Base-by-base conservation (phyloP, 1,140 invertebrate species). In the Drosophila hydei region DNA sequence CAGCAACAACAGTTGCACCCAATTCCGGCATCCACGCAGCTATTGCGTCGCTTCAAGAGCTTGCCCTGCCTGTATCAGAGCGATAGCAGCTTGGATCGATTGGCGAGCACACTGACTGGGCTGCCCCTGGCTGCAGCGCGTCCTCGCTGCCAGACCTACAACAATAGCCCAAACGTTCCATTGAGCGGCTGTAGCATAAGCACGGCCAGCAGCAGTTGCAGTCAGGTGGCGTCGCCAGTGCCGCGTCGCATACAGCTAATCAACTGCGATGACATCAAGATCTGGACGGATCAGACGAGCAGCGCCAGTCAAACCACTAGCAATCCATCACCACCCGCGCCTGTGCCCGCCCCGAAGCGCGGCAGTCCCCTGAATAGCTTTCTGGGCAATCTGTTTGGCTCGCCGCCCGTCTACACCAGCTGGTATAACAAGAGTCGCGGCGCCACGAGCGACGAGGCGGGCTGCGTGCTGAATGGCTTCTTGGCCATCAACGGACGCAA, bases 401-500 rank as follows among this genome's bases (percentile, higher is more conserved):
- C 87, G 0, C 73, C 83, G 8, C 80, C 90, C 0, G 33, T 72
- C 0, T 91, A 91, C 11, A 90, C 89, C 18, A 84, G 73, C 30
- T 91, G 90, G 89, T 91, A 79, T 9, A 72, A 51, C 14, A 55
- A 51, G 9, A 52, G 67, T 18, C 23, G 77, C 0, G 74, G 74
- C 23, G 74, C 23, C 62, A 75, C n/a, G 38, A 70, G 72, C 1
- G 38, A 54, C 0, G 16, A 42, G 11, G 55, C 30, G 3, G 40
- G 40, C 9, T 63, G 78, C 42, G 59, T 91, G n/a, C 52, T 91
- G 8, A 75, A 92, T 43, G 74, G 42, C 11, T 91, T 91, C 47
- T 14, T 79, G 50, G 74, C 92, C 6, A 72, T 92, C 19, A 91
- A 93, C 45, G 93, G 94, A 1, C 92, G 93, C 54, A 94, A 94